Conservation (phyloP, 2,888 invertebrate genomes). For the Pseudococcus longispinus region DNA sequence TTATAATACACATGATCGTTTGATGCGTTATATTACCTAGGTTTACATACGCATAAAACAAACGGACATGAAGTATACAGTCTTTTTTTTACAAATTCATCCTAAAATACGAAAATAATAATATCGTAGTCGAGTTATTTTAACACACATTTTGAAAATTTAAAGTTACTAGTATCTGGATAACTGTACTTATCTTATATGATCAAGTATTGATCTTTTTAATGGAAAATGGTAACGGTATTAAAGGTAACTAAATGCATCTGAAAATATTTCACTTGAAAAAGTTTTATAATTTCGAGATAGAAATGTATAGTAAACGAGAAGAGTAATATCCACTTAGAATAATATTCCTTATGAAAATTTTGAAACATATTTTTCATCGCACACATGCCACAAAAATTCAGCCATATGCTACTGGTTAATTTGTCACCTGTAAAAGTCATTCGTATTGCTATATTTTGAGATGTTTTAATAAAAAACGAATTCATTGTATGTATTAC, state of each 20-base stretch:
- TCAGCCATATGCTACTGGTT: too few relatives aligned
- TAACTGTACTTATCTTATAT: neutral
- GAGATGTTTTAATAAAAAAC: too few relatives aligned
- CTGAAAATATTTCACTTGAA: neutral
- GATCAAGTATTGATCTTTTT: neutral
- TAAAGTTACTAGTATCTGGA: neutral
- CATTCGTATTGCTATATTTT: too few relatives aligned
- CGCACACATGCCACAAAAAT: too few relatives aligned
- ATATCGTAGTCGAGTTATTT: neutral
- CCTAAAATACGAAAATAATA: neutral
- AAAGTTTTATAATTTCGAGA: conserved; percentile 22
- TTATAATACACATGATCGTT: neutral
- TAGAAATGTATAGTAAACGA: conserved; percentile 1
- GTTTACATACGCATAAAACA: neutral
- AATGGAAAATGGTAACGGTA: conserved; percentile 36
- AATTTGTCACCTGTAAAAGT: neutral
- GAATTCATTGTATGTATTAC: too few relatives aligned
- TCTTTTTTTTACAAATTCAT: conserved; percentile 34
- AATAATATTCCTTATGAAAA: neutral
- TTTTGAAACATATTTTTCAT: too few relatives aligned
- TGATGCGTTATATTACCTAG: neutral
- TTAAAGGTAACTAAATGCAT: conserved; percentile 29
- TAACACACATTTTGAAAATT: neutral
- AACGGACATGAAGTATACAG: conserved; percentile 10
- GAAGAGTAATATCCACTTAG: neutral